phyloP scores from a whole-genome alignment of 2,113 vertebrate genomes.

The Natator depressus region DNA sequence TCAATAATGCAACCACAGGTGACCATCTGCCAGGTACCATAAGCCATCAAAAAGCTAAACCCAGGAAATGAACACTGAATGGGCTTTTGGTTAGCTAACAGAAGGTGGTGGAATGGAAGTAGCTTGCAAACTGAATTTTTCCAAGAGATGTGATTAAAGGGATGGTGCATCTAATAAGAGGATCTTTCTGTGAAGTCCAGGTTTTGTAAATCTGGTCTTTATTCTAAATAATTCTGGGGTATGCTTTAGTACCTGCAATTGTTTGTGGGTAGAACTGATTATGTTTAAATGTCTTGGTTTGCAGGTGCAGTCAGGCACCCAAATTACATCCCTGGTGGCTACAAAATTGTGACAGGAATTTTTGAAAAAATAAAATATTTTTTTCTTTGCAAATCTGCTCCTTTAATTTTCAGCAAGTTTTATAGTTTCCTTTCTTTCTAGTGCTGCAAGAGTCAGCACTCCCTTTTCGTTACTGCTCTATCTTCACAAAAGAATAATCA shows the following conservation, averaged over 20 bases:
- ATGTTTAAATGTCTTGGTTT: background rate
- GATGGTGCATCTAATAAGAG: background rate
- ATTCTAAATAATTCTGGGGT: background rate
- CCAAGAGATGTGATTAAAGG: background rate
- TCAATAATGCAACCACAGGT: slow-evolving; percentile 43
- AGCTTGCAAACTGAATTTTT: background rate
- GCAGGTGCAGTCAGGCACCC: background rate
- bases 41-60: background rate
- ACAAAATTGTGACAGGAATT: background rate
- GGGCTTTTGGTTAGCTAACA: background rate
- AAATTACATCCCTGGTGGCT: background rate
- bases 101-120: background rate
- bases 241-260: background rate
- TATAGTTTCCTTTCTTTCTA: background rate
- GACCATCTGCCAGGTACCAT: slow-evolving; percentile 64
- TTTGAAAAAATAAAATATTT: background rate
- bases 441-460: background rate
- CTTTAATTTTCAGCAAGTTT: background rate
- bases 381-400: background rate
- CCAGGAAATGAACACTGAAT: background rate
- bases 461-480: background rate
- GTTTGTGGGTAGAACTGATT: background rate
- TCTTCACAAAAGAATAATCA: background rate
- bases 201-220: background rate
- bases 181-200: background rate